Conservation (phyloP, 2,888 invertebrate species). For the Catocala nupta region DNA sequence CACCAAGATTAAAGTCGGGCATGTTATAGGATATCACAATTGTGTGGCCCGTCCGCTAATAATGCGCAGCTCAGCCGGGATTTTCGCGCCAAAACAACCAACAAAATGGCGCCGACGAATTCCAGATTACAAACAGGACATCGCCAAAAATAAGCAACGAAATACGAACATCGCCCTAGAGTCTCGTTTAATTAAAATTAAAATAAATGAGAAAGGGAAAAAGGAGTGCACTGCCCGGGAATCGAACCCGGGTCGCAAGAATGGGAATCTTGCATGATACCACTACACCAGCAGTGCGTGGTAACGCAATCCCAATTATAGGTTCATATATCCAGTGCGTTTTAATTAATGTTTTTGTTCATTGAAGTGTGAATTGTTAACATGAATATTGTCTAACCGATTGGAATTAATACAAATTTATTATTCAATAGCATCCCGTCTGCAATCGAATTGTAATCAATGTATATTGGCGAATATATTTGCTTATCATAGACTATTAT, state of each 20-base stretch:
- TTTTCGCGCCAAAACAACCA: constrained; percentile 29
- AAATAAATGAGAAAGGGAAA: constrained; percentile 36
- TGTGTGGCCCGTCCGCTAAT: constrained; percentile 42
- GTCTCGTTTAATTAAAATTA: constrained; percentile 20
- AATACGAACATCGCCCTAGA: constrained; percentile 13
- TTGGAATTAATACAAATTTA: too few species aligned
- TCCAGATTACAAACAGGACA: constrained; percentile 14
- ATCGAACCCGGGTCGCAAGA: constrained; percentile 99
- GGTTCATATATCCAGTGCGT: not conserved
- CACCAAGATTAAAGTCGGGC: constrained; percentile 46
- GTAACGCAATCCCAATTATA: fast-evolving
- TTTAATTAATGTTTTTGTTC: not conserved
- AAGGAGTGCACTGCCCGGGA: constrained; percentile 93
- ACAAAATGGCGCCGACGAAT: constrained; percentile 9
- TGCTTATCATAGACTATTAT: too few species aligned
- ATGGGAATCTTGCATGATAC: constrained; percentile 99
- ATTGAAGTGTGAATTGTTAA: not conserved
- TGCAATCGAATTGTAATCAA: too few species aligned
- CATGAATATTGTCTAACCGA: too few species aligned
- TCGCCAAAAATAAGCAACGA: constrained; percentile 20
- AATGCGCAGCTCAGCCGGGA: constrained; percentile 36
- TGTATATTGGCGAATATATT: too few species aligned
- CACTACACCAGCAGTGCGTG: constrained; percentile 98
- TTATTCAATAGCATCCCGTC: too few species aligned
- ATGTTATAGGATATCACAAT: constrained; percentile 47